A percentile compares a stretch with the other conserved stretches of the same genome.
Evolutionary conservation across 2,113 vertebrate species (phyloP).

Genomic region (Lophochroa leadbeateri): DNA sequence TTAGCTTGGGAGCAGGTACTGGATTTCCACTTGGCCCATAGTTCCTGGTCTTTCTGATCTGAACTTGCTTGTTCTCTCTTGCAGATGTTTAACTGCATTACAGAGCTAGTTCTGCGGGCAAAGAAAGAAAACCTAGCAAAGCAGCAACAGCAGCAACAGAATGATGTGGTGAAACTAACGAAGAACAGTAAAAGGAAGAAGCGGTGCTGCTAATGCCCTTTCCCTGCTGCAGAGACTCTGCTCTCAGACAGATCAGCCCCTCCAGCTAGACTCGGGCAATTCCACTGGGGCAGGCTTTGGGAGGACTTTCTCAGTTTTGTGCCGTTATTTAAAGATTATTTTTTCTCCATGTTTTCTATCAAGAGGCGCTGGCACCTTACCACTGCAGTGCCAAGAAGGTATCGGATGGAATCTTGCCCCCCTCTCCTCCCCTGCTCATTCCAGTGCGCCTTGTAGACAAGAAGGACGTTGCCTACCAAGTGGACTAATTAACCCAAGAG

Average conservation of each 20-base stretch:
- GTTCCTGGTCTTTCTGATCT: background rate
- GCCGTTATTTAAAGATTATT: constrained; percentile 85
- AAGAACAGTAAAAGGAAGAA: constrained; percentile 99
- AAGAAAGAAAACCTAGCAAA: constrained; percentile 98
- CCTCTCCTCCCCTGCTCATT: constrained; percentile 66
- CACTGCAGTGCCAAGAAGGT: constrained; percentile 80
- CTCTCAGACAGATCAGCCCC: constrained; percentile 71
- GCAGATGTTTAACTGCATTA: constrained; percentile 99
- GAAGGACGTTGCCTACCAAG: constrained; percentile 77
- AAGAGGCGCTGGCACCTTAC: constrained; percentile 77
- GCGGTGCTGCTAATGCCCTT: constrained; percentile 90
- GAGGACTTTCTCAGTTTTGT: constrained; percentile 77
- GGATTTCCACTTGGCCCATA: fast-evolving
- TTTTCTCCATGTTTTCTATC: constrained; percentile 78
- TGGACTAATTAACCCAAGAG: constrained; percentile 75
- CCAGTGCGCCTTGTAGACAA: constrained; percentile 72
- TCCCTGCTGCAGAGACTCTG: constrained; percentile 74
- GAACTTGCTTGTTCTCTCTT: constrained; percentile 49
- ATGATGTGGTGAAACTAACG: constrained; percentile 96
- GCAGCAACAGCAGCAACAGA: constrained; percentile 98
- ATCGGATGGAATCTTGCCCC: constrained; percentile 70
- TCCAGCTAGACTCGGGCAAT: constrained; percentile 70
- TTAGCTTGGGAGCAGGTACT: background rate
- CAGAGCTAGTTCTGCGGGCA: constrained; percentile 94
- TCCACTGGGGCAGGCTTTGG: constrained; percentile 68